Conservation (phyloP, 2,888 invertebrate genomes). For the Merodon equestris region DNA sequence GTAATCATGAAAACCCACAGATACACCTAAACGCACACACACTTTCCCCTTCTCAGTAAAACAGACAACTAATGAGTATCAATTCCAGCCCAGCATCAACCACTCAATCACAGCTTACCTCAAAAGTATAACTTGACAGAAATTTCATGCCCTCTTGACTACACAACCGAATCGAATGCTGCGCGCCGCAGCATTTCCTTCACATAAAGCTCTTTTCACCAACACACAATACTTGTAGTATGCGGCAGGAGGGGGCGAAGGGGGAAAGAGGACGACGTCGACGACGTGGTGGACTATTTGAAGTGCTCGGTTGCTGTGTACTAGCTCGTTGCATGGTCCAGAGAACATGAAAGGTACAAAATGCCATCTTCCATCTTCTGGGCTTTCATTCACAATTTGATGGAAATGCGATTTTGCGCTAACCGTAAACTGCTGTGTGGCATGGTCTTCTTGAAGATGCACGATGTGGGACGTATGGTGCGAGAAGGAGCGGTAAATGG, state of each 20-base stretch:
- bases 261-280: conserved; percentile 3
- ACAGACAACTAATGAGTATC: conserved; percentile 68
- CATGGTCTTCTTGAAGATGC: conserved; percentile 9
- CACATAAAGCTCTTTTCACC: conserved; percentile 61
- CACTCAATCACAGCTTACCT: conserved; percentile 3
- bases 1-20: conserved; percentile 33
- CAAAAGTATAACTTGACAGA: conserved; percentile 57
- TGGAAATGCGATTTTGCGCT: conserved; percentile 61
- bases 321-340: conserved; percentile 57
- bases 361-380: conserved; percentile 40
- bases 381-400: conserved; percentile 54
- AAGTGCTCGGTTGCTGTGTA: conserved; percentile 34
- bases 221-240: conserved; percentile 64
- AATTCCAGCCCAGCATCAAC: conserved; percentile 44
- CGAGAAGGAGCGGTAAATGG: conserved; percentile 13
- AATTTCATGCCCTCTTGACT: conserved; percentile 68
- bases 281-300: conserved; percentile 16
- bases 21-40: no score
- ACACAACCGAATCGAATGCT: conserved; percentile 60
- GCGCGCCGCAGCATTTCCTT: conserved; percentile 58
- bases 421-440: conserved; percentile 9
- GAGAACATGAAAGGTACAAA: conserved; percentile 64
- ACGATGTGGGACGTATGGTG: not conserved
- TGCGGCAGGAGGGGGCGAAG: conserved; percentile 16
- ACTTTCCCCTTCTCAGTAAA: conserved; percentile 56